Base-by-base conservation (phyloP, 2,888 invertebrate species). In the Bombylius major region DNA sequence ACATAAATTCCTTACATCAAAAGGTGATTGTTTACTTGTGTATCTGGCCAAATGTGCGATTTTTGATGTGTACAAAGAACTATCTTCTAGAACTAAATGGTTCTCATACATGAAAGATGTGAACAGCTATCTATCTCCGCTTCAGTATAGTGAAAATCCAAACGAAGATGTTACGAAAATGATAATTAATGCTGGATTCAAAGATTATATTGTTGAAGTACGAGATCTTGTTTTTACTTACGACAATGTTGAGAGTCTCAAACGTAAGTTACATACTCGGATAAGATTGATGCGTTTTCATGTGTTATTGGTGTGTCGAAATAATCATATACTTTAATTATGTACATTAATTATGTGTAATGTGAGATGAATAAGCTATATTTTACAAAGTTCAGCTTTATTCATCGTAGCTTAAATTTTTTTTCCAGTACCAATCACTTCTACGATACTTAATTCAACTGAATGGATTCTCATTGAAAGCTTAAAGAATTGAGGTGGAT, bases 31-130 rank as follows among this genome's bases (percentile, higher is more conserved):
- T 51, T 70, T 89, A 13, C 67, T 89, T 4, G 78, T 82, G 23
- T 87, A 88, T 65, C 69, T 86, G 36, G 85, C 84, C 0, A 79
- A 78, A 58, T 83, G 83, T 71, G 82, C 83, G 0, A 78, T 86
- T 8, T 89, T 80, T 66, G 81, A 84, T 47, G 78, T 86, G 1
- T 89, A 85, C 68, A 77, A 82, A 50, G 74, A 73, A n/a, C 55
- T 88, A 58, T 76, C 82, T 0, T 69, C 74, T 52, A 75, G 76
- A 54, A 69, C 75, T 3, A 78, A 78, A 64, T 89, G 87, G 83
- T 70, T 75, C 34, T 64, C 68, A 4, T 87, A 84, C 68, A 82
- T 87, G 76, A 72, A 77, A 66, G 82, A 86, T 65, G 79, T 81
- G 5, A 76, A 79, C 55, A 77, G 79, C 55, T 87, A 77, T 66